Evolutionary conservation across 2,797 vertebrate genomes (phyloP).

Genomic region (Parotocinclus haroldoi): DNA sequence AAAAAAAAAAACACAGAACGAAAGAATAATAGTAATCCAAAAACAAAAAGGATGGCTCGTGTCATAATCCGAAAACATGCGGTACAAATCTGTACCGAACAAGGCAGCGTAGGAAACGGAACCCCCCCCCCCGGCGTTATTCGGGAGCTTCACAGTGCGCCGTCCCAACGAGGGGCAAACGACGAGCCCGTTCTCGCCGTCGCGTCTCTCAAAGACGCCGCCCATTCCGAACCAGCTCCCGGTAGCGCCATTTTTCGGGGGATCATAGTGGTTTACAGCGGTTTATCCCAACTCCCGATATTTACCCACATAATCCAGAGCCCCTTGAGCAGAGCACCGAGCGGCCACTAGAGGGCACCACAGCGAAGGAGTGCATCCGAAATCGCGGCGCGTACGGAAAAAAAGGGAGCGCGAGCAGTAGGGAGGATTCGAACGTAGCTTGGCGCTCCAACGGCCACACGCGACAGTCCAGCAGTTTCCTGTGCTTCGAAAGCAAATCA

Average conservation of each 20-base stretch:
- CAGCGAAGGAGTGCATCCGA: no score
- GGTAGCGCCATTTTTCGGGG: slow-evolving; percentile 6
- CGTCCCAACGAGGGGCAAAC: slow-evolving; percentile 28
- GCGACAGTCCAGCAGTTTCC: slow-evolving; percentile 52
- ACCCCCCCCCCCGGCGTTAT: slow-evolving; percentile 1
- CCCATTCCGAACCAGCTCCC: slow-evolving; percentile 21
- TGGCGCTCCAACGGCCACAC: background rate
- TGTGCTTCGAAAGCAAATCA: slow-evolving; percentile 42
- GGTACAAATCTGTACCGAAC: slow-evolving; percentile 41
- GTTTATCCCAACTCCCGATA: no score
- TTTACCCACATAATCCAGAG: no score
- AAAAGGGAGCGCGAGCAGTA: no score
- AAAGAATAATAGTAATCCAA: no score
- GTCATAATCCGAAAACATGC: slow-evolving; percentile 40
- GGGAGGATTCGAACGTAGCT: no score
- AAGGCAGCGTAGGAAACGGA: slow-evolving; percentile 40
- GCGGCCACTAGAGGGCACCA: slow-evolving; percentile 27
- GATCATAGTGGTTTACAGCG: slow-evolving; percentile 37
- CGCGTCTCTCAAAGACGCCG: slow-evolving; percentile 12
- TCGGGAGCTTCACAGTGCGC: slow-evolving; percentile 43
- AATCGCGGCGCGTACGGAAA: no score
- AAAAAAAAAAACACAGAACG: no score
- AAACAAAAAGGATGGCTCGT: slow-evolving; percentile 53
- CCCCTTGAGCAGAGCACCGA: no score
- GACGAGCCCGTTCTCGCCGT: slow-evolving; percentile 33